Evolutionary conservation across 2,797 vertebrate genomes (phyloP).

Genomic region (Enteromius trimaculatus): DNA sequence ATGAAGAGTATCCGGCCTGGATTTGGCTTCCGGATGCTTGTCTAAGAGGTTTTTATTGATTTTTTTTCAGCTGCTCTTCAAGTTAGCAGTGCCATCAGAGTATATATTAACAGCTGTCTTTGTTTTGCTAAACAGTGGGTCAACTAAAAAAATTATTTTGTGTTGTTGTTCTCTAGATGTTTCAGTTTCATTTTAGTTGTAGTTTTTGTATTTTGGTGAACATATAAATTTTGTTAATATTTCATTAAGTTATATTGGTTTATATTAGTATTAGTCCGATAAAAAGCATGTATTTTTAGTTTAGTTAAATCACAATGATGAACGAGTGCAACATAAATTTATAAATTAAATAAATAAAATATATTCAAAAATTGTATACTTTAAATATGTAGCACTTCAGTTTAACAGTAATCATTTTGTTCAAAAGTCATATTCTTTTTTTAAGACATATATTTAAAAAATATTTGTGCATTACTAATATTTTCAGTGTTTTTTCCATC

Average conservation of each 20-base stretch:
- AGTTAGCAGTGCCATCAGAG: constrained; percentile 4
- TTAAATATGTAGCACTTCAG: background rate
- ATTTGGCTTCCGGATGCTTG: background rate
- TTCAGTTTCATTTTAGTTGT: background rate
- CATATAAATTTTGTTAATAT: background rate
- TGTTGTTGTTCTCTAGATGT: background rate
- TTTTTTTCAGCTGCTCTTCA: background rate
- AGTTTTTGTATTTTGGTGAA: background rate
- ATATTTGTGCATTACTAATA: background rate
- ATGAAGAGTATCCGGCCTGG: background rate
- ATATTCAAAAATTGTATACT: background rate
- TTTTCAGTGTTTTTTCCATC: background rate
- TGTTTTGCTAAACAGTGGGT: background rate
- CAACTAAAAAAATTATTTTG: no score
- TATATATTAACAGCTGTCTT: background rate
- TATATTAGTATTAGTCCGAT: background rate
- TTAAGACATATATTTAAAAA: background rate
- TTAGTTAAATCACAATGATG: background rate
- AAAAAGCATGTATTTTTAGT: background rate
- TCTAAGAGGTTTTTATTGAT: background rate
- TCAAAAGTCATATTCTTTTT: background rate
- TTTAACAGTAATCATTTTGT: background rate
- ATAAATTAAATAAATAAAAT: no score
- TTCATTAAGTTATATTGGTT: background rate
- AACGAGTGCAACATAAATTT: background rate